phyloP scores from a whole-genome alignment of 2,888 invertebrate genomes.

The Plusia festucae region DNA sequence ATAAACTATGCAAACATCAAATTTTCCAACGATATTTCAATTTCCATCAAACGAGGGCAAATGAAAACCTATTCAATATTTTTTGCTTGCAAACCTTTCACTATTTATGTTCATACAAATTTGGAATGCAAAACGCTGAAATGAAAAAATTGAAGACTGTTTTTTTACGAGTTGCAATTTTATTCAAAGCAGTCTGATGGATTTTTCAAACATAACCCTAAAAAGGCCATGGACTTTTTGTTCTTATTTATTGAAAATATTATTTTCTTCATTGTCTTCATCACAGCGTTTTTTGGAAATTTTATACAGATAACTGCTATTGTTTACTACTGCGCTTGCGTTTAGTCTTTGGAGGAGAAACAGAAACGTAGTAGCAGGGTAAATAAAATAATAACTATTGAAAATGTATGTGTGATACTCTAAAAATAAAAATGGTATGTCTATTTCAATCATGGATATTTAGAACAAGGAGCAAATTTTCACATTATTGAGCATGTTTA shows the following conservation, averaged over 20 bases:
- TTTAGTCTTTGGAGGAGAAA: constrained; percentile 2
- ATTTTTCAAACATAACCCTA: constrained; percentile 3
- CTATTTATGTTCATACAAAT: constrained; percentile 3
- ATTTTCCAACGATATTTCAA: constrained; percentile 2
- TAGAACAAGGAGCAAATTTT: neutral
- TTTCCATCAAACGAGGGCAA: neutral
- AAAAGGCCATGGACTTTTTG: neutral
- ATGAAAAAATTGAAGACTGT: constrained; percentile 6
- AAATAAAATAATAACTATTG: neutral
- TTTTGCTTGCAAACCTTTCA: neutral
- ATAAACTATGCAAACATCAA: neutral
- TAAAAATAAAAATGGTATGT: neutral
- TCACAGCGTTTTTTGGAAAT: neutral
- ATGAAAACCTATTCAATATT: neutral
- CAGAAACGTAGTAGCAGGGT: constrained; percentile 5
- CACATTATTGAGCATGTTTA: neutral
- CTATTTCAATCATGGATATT: neutral
- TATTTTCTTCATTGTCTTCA: constrained; percentile 3
- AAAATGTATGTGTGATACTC: neutral
- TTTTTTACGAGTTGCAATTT: constrained; percentile 1
- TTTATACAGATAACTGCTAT: neutral
- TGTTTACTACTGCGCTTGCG: constrained; percentile 7
- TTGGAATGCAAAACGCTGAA: neutral
- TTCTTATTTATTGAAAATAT: neutral
- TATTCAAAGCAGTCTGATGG: neutral